Conservation (phyloP, 2,888 invertebrate genomes). For the Gisinianus flammeolus region DNA sequence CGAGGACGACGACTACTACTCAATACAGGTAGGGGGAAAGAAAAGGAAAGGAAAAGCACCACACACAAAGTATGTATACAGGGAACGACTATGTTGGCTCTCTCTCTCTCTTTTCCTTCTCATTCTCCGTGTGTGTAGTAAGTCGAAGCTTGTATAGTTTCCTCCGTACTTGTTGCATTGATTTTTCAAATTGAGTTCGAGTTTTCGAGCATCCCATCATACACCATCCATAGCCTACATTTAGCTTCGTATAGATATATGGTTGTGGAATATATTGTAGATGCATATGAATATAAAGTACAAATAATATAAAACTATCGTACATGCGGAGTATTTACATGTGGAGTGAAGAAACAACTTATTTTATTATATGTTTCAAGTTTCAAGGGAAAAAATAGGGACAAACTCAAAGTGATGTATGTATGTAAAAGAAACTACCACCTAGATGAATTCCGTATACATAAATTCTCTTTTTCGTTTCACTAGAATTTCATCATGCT, state of each 20-base stretch:
- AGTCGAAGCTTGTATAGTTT: not conserved
- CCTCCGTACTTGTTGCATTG: constrained; percentile 14
- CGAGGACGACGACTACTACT: not conserved
- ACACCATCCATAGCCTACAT: not conserved
- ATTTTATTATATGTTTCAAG: no score
- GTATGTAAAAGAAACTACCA: no score
- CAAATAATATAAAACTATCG: no score
- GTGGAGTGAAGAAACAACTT: no score
- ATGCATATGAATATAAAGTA: not conserved
- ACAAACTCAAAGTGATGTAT: no score
- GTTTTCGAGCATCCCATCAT: not conserved
- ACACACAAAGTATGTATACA: not conserved
- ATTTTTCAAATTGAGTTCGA: constrained; percentile 16
- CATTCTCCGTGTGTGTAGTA: not conserved
- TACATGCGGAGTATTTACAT: no score
- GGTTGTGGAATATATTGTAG: not conserved
- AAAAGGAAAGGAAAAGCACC: not conserved
- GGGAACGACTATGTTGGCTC: not conserved
- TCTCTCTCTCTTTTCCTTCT: not conserved
- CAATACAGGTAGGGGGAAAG: not conserved
- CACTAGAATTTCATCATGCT: no score
- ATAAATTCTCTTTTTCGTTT: no score
- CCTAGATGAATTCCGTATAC: no score
- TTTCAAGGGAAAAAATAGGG: no score
- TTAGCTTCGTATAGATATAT: not conserved